Base-by-base conservation (phyloP, 1,140 invertebrate genomes). In the Sitobion miscanthi region DNA sequence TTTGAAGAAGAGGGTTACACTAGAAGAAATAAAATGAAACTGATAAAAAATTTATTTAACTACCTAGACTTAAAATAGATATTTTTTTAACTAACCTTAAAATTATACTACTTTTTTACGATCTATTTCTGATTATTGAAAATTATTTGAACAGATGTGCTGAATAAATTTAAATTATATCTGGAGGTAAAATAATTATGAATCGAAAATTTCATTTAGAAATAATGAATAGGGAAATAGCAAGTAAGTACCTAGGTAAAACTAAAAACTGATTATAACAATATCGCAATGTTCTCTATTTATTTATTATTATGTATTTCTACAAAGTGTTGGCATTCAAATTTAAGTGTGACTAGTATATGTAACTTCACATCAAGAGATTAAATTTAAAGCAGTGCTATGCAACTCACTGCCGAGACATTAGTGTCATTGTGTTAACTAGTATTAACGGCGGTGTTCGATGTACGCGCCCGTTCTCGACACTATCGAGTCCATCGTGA, bases 401-500 rank as follows among this genome's bases (percentile, higher is more conserved):
- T 69, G 30, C 52, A 69, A 69, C 30, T 69, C 11, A 77, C n/a
- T 77, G 62, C n/a, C 14, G 4, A n/a, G 30, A n/a, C n/a, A 69
- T 69, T 30, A 30, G 62, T 77, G 2, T n/a, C 4, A 17, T 35
- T 0, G 30, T n/a, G n/a, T 77, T 4, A n/a, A 77, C 4, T n/a
- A 77, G 62, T 4, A 14, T 77, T 77, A n/a, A 17, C 14, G 30
- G 4, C 2, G 62, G 62, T 30, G 45, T 23, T 85, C 9, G 3
- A 85, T 85, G 23, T 88, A 88, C 9, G 47, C 87, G 0, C 47
- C 49, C 20, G 21, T 92, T 54, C 77, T 62, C 0, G 77, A 92
- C 47, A 92, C 25, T 52, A 92, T 83, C 21, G 91, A 82, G 38
- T 92, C 91, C 47, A 85, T 38, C 23, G 91, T 92, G 35, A 92